phyloP scores from a whole-genome alignment of 2,797 vertebrate genomes.

The Liasis olivaceus region DNA sequence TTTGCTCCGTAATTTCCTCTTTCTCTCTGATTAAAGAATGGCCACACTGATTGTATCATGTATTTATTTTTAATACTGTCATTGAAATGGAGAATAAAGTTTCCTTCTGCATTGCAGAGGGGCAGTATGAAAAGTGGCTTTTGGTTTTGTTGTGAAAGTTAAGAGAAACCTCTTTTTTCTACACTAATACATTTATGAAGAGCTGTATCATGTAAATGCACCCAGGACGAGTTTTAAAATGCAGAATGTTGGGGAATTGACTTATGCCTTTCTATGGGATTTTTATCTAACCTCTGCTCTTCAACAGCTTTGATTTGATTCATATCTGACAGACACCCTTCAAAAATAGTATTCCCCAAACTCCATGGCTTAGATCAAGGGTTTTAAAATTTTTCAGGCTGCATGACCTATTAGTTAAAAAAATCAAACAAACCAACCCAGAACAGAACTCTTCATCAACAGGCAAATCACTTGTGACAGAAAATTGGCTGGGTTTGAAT shows the following conservation, averaged over 20 bases:
- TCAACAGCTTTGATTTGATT: background rate
- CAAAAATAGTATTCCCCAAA: background rate
- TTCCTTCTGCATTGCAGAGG: conserved; percentile 23
- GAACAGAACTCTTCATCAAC: background rate
- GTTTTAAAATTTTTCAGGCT: background rate
- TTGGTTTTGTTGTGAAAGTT: conserved; percentile 7
- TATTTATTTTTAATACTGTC: conserved; percentile 19
- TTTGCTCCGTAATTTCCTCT: background rate
- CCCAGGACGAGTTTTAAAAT: background rate
- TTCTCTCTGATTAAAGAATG: background rate
- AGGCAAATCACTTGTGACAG: background rate
- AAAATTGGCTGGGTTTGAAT: background rate
- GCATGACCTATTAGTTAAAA: background rate
- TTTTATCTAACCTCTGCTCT: background rate
- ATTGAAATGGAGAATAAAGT: conserved; percentile 69
- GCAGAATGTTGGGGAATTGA: background rate
- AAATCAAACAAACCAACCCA: background rate
- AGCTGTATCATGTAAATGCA: background rate
- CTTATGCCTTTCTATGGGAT: background rate
- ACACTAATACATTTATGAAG: background rate
- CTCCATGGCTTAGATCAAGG: background rate
- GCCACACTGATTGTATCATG: background rate
- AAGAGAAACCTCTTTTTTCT: background rate
- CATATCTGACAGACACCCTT: background rate
- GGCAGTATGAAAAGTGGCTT: conserved; percentile 1